Conservation (phyloP, 1,140 invertebrate genomes). For the Coboldia fuscipes region DNA sequence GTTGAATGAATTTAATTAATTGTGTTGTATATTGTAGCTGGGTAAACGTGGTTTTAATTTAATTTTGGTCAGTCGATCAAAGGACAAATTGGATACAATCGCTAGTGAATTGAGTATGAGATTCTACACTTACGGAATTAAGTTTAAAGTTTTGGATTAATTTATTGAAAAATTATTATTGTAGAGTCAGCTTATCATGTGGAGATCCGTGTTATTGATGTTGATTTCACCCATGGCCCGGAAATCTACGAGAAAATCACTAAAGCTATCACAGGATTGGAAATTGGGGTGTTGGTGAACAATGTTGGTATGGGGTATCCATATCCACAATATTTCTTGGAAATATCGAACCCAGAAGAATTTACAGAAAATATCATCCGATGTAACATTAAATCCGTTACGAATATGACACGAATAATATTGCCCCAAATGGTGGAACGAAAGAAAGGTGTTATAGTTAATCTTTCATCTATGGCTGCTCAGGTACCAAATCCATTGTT, state of each 20-base stretch:
- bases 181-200: conserved; percentile 50
- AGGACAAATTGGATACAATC: conserved; percentile 58
- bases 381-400: conserved; percentile 52
- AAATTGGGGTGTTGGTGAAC: conserved; percentile 84
- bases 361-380: conserved; percentile 37
- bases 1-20: too few species aligned
- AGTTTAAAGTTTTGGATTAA: too few species aligned
- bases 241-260: conserved; percentile 57
- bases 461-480: conserved; percentile 71
- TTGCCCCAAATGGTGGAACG: conserved; percentile 76
- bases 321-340: conserved; percentile 66
- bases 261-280: conserved; percentile 49
- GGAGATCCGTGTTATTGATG: conserved; percentile 58
- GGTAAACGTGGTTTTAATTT: conserved; percentile 66
- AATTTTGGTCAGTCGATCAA: conserved; percentile 69
- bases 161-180: too few species aligned
- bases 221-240: conserved; percentile 55
- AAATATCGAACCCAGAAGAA: conserved; percentile 34
- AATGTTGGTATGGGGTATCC: conserved; percentile 87
- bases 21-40: too few species aligned
- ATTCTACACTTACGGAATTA: too few species aligned
- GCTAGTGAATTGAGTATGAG: too few species aligned
- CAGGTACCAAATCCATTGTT: conserved; percentile 63
- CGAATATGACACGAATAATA: conserved; percentile 62
- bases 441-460: conserved; percentile 72